These are phyloP conservation scores for Sparidentex hasta DNA, from an alignment of 2,797 vertebrate species.

Conservation along the genomic window DNA sequence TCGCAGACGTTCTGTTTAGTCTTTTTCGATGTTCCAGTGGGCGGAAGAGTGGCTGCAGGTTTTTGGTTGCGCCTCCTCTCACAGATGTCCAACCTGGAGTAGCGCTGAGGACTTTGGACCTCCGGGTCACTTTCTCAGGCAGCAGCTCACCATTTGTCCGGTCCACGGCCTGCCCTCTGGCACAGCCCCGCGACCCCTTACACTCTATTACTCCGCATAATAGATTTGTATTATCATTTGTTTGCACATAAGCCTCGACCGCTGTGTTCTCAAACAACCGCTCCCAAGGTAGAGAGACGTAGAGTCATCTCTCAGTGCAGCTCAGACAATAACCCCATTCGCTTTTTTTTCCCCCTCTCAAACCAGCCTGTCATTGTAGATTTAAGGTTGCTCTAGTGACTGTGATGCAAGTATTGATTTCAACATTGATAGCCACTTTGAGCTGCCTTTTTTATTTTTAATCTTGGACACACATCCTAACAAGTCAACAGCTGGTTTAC, in stretches of 20 bases:
- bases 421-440: not conserved
- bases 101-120: conserved; percentile 22
- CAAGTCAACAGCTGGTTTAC: conserved; percentile 28
- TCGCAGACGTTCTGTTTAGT: not conserved
- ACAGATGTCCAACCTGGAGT: conserved; percentile 30
- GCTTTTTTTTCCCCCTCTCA: not conserved
- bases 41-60: not conserved
- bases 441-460: conserved; percentile 5
- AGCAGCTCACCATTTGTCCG: conserved; percentile 35
- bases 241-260: conserved; percentile 54
- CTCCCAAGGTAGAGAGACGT: conserved; percentile 52
- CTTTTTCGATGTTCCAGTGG: no score
- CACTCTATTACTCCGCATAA: conserved; percentile 60
- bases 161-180: conserved; percentile 47
- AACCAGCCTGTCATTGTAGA: conserved; percentile 7
- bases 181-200: conserved; percentile 43
- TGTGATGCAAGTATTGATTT: conserved; percentile 27
- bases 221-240: conserved; percentile 70
- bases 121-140: conserved; percentile 70
- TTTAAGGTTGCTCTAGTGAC: conserved; percentile 5
- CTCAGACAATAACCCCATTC: conserved; percentile 2
- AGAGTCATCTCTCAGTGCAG: conserved; percentile 16
- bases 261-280: conserved; percentile 56
- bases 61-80: not conserved
- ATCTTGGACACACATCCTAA: not conserved